Evolutionary conservation across 1,140 invertebrate species (phyloP).

Genomic region (Drosophila quadrilineata): DNA sequence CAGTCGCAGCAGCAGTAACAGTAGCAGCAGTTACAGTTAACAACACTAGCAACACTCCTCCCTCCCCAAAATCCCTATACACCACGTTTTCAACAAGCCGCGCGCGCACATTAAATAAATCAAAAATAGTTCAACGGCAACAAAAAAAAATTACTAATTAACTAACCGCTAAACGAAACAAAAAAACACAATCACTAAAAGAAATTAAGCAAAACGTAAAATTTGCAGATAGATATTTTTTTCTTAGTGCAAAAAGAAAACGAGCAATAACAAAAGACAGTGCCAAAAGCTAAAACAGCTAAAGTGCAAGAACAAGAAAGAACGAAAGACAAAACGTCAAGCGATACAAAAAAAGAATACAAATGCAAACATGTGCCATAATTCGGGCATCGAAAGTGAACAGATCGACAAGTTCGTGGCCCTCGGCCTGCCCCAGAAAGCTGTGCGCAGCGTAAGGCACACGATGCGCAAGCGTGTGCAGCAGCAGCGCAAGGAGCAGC

Average conservation of each 20-base stretch:
- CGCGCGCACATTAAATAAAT: constrained; percentile 21
- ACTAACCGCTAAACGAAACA: constrained; percentile 22
- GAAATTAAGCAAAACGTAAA: constrained; percentile 6
- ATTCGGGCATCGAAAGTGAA: constrained; percentile 72
- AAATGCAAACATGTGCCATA: constrained; percentile 80
- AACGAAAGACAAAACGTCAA: constrained; percentile 19
- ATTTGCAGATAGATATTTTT: constrained; percentile 28
- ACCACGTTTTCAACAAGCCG: not conserved
- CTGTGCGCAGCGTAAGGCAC: constrained; percentile 67
- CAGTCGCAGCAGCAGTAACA: constrained; percentile 25
- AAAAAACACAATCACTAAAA: constrained; percentile 3
- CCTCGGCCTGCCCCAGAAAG: constrained; percentile 73
- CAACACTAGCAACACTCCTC: constrained; percentile 9
- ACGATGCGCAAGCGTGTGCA: constrained; percentile 69
- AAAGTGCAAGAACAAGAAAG: constrained; percentile 23
- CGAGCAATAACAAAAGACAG: constrained; percentile 5
- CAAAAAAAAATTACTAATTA: constrained; percentile 16
- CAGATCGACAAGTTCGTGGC: constrained; percentile 74
- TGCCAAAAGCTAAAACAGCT: constrained; percentile 2
- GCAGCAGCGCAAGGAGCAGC: constrained; percentile 40
- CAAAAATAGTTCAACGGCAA: constrained; percentile 6
- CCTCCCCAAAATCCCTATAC: constrained; percentile 7
- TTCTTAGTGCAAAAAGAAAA: constrained; percentile 24
- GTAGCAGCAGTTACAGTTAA: constrained; percentile 19
- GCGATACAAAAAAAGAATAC: constrained; percentile 20